A percentile compares a stretch with the other conserved stretches of the same genome.
phyloP scores from a whole-genome alignment of 2,113 vertebrate genomes.

The Onychostruthus taczanowskii region DNA sequence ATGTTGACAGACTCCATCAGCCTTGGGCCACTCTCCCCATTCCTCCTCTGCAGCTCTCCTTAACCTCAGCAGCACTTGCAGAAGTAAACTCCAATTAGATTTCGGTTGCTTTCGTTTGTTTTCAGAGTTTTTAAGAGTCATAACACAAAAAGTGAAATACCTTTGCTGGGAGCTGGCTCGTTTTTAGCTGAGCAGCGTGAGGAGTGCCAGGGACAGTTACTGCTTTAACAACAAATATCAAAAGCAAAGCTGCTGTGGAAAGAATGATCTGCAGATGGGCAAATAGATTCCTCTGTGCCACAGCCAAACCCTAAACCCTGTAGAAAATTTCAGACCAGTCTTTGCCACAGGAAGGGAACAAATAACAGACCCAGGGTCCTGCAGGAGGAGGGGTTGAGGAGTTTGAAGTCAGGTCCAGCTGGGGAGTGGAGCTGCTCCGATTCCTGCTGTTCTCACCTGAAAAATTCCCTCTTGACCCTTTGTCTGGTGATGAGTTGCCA shows the following conservation, averaged over 20 bases:
- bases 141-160: background rate
- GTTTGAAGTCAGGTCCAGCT: background rate
- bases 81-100: background rate
- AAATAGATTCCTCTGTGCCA: slow-evolving; percentile 16
- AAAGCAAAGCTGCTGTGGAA: background rate
- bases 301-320: background rate
- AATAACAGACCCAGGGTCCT: background rate
- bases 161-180: background rate
- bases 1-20: slow-evolving; percentile 52
- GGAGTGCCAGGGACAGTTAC: background rate
- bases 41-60: slow-evolving; percentile 27
- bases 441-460: background rate
- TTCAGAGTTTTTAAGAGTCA: background rate
- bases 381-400: background rate
- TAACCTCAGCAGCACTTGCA: slow-evolving; percentile 20
- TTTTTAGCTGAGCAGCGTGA: background rate
- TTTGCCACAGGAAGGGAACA: background rate
- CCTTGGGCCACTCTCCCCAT: slow-evolving; percentile 41
- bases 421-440: rapidly evolving
- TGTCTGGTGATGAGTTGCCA: background rate
- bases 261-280: slow-evolving; percentile 48
- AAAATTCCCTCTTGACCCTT: background rate
- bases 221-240: background rate
- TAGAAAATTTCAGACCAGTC: background rate
- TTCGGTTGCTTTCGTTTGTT: background rate